Conservation (phyloP, 2,113 vertebrate genomes). For the Ptychochromis oligacanthus region DNA sequence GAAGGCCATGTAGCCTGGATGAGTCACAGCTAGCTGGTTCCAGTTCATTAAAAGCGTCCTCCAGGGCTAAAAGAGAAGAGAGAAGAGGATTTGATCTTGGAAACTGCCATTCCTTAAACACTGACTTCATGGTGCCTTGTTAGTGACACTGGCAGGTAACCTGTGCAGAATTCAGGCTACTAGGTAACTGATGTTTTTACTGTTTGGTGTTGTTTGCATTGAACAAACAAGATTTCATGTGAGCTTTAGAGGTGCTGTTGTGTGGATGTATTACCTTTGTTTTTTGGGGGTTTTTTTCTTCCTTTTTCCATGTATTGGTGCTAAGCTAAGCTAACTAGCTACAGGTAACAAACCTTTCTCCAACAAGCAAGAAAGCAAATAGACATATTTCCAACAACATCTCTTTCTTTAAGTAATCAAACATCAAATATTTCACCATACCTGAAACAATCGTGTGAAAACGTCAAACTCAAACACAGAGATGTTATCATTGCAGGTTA, state of each 20-base stretch:
- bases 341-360: not conserved
- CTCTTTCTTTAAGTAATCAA: not conserved
- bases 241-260: not conserved
- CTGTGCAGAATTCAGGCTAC: not conserved
- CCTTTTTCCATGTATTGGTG: not conserved
- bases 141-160: not conserved
- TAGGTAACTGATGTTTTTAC: not conserved
- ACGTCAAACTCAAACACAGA: conserved; percentile 93
- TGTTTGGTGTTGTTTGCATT: not conserved
- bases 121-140: not conserved
- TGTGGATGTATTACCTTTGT: not conserved
- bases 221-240: not conserved
- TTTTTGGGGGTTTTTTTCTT: too few species aligned
- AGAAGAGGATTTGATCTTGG: not conserved
- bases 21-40: conserved; percentile 86
- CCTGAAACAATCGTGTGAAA: conserved; percentile 91
- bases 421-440: conserved; percentile 36
- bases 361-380: not conserved
- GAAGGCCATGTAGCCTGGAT: conserved; percentile 92
- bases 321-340: not conserved
- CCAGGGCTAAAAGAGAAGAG: conserved; percentile 84
- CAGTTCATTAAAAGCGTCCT: conserved; percentile 85
- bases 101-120: not conserved
- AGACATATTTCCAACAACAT: not conserved
- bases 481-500: conserved; percentile 87